Percentiles rank a stretch among this genome's conserved stretches.
These are phyloP conservation scores for Teleogryllus oceanicus DNA, from an alignment of 2,888 invertebrate species.

Conservation along the genomic window DNA sequence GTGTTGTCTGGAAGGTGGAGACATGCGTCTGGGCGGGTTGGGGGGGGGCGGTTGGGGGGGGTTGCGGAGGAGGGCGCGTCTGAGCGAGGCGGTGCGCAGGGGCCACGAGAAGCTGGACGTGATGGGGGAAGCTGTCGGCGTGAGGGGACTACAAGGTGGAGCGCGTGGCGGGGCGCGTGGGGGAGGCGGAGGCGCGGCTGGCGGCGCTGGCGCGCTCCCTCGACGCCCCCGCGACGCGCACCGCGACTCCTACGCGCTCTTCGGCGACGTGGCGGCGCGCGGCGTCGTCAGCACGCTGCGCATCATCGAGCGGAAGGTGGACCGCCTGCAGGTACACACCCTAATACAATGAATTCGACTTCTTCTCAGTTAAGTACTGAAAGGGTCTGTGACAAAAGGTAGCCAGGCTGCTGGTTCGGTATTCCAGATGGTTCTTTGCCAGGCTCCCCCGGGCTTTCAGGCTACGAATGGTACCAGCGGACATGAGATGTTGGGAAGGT, in stretches of 20 bases:
- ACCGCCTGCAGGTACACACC: conserved; percentile 23
- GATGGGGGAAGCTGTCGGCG: conserved; percentile 45
- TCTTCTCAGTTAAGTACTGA: too few relatives aligned
- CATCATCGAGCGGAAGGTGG: conserved; percentile 31
- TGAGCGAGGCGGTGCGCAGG: conserved; percentile 37
- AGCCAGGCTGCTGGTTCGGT: too few relatives aligned
- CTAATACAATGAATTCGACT: too few relatives aligned
- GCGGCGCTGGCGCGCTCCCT: conserved; percentile 40
- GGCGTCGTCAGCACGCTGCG: conserved; percentile 46
- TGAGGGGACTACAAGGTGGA: conserved; percentile 49
- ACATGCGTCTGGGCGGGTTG: too few relatives aligned
- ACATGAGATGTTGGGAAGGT: too few relatives aligned
- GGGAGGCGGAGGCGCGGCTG: conserved; percentile 43
- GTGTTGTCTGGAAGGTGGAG: too few relatives aligned
- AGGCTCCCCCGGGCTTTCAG: too few relatives aligned
- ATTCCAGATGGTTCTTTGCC: too few relatives aligned
- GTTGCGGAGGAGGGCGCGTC: too few relatives aligned
- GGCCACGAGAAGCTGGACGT: conserved; percentile 47
- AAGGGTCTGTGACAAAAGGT: too few relatives aligned
- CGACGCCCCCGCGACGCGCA: conserved; percentile 34
- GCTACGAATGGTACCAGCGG: too few relatives aligned
- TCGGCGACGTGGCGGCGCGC: conserved; percentile 47
- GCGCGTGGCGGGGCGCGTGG: conserved; percentile 47
- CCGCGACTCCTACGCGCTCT: conserved; percentile 40
- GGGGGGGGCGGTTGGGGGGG: too few relatives aligned